Conservation (phyloP, 2,888 invertebrate species). For the Nezara viridula region DNA sequence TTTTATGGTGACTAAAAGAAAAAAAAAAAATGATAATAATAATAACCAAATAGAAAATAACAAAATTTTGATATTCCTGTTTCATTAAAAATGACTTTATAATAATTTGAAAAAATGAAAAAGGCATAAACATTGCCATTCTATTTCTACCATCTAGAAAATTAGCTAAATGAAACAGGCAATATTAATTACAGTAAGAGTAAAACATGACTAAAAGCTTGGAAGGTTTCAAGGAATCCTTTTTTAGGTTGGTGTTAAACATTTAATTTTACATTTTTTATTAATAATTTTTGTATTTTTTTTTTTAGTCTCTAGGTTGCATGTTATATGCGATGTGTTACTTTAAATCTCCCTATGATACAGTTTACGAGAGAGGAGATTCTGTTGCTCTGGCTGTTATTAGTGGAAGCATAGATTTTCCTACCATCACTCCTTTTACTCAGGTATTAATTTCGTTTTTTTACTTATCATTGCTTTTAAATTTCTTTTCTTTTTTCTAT, state of each 20-base stretch:
- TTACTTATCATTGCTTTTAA: neutral
- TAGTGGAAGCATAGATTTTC: conserved; percentile 81
- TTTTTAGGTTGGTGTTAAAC: too few relatives aligned
- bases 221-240: too few relatives aligned
- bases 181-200: too few relatives aligned
- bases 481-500: neutral
- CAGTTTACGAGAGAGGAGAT: conserved; percentile 86
- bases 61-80: too few relatives aligned
- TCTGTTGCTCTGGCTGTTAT: conserved; percentile 89
- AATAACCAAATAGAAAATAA: too few relatives aligned
- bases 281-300: neutral
- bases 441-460: conserved; percentile 62
- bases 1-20: neutral
- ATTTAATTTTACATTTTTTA: too few relatives aligned
- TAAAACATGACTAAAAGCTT: too few relatives aligned
- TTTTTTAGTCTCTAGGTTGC: conserved; percentile 84
- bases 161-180: too few relatives aligned
- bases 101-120: too few relatives aligned
- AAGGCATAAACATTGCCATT: too few relatives aligned
- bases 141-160: too few relatives aligned
- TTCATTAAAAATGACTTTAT: too few relatives aligned
- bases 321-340: conserved; percentile 87
- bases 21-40: neutral
- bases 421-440: conserved; percentile 69
- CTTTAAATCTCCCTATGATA: conserved; percentile 88